Evolutionary conservation across 2,888 invertebrate species (phyloP).

Genomic region (Escarpia spicata): DNA sequence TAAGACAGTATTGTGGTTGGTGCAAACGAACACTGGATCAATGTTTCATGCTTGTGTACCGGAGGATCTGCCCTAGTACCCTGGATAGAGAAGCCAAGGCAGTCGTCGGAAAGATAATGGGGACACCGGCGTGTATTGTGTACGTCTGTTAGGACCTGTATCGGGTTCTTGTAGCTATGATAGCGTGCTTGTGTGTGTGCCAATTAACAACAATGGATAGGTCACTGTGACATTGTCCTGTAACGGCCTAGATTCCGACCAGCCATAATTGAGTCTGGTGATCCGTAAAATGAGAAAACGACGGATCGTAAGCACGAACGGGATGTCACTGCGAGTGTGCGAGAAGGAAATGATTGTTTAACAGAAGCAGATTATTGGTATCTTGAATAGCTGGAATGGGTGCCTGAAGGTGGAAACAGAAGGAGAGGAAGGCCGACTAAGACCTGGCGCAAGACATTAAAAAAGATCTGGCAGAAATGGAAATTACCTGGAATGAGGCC

Average conservation of each 20-base stretch:
- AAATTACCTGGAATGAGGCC: no score
- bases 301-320: neutral
- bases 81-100: neutral
- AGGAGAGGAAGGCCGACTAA: no score
- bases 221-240: neutral
- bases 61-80: neutral
- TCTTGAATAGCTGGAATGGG: neutral
- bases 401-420: no score
- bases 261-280: neutral
- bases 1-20: no score
- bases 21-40: neutral
- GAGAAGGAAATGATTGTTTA: neutral
- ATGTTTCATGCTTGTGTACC: neutral
- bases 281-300: neutral
- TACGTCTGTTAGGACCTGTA: neutral
- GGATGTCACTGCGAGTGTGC: neutral
- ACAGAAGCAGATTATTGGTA: neutral
- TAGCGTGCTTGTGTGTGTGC: neutral
- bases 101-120: neutral
- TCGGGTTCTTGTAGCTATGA: neutral
- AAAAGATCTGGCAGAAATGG: no score
- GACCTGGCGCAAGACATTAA: no score
- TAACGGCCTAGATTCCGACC: neutral
- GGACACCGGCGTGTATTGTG: neutral
- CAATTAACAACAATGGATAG: neutral